Conservation (phyloP, 2,113 vertebrate genomes). For the Sakesphorus luctuosus region DNA sequence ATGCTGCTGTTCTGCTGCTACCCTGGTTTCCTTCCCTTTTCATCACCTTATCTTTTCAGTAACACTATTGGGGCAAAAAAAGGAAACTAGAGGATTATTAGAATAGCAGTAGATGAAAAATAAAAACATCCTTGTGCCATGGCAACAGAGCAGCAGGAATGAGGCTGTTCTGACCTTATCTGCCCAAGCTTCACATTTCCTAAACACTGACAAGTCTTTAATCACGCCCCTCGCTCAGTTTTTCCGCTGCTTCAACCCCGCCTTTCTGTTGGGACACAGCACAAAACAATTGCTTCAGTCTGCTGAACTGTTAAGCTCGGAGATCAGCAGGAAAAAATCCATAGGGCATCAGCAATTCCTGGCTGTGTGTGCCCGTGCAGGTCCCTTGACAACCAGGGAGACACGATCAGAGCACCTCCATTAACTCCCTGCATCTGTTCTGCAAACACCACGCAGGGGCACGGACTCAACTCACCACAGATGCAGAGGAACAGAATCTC, state of each 20-base stretch:
- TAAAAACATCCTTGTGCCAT: neutral
- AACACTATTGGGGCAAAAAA: neutral
- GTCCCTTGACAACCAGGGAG: neutral
- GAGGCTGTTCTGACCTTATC: neutral
- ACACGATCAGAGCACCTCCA: neutral
- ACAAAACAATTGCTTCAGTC: neutral
- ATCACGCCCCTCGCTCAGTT: neutral
- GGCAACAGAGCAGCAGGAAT: neutral
- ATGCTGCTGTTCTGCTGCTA: neutral
- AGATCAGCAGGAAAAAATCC: conserved; percentile 18
- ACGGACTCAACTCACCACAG: rapidly evolving
- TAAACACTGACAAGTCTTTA: neutral
- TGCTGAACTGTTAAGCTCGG: neutral
- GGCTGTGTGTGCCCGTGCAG: neutral
- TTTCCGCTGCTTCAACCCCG: neutral
- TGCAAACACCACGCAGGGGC: neutral
- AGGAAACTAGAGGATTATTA: neutral
- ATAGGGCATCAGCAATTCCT: conserved; percentile 45
- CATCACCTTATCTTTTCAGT: neutral
- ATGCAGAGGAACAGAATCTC: neutral
- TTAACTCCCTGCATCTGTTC: neutral
- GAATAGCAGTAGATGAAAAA: neutral
- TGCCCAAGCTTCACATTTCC: neutral
- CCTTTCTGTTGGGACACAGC: neutral
- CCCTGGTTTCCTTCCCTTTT: neutral